Percentiles rank a stretch among this genome's conserved stretches.
phyloP scores from a whole-genome alignment of 1,140 invertebrate species.

The Hermatobates lingyangjiaoensis region DNA sequence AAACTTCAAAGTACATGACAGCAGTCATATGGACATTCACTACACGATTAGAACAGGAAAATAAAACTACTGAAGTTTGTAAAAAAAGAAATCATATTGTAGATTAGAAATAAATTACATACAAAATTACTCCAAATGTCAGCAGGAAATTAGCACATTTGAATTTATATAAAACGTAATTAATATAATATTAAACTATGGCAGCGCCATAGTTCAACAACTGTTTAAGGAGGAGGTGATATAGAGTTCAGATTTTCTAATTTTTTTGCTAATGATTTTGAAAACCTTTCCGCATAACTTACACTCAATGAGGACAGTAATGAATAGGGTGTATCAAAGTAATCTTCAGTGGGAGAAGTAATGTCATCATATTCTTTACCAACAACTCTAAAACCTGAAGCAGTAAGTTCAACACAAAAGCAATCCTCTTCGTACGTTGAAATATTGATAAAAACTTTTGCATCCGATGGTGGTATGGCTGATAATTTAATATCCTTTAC shows the following conservation, averaged over 20 bases:
- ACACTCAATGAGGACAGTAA: slow-evolving; percentile 2
- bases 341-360: not conserved
- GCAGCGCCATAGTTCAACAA: too few species aligned
- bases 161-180: too few species aligned
- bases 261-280: slow-evolving; percentile 2
- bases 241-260: slow-evolving; percentile 8
- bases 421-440: not conserved
- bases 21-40: too few species aligned
- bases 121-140: too few species aligned
- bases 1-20: too few species aligned
- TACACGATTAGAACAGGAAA: too few species aligned
- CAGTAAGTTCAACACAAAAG: slow-evolving; percentile 2
- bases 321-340: slow-evolving; percentile 5
- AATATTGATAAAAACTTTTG: slow-evolving; percentile 2
- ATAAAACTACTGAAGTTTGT: too few species aligned
- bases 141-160: too few species aligned
- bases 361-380: not conserved
- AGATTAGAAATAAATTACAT: too few species aligned
- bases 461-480: not conserved
- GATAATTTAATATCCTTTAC: not conserved
- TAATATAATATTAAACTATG: too few species aligned
- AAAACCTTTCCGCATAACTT: not conserved
- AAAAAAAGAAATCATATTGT: too few species aligned
- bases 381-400: slow-evolving; percentile 5
- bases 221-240: too few species aligned